A percentile compares a stretch with the other conserved stretches of the same genome.
Conservation (phyloP, 2,797 vertebrate genomes). For the Hirundo rustica region DNA sequence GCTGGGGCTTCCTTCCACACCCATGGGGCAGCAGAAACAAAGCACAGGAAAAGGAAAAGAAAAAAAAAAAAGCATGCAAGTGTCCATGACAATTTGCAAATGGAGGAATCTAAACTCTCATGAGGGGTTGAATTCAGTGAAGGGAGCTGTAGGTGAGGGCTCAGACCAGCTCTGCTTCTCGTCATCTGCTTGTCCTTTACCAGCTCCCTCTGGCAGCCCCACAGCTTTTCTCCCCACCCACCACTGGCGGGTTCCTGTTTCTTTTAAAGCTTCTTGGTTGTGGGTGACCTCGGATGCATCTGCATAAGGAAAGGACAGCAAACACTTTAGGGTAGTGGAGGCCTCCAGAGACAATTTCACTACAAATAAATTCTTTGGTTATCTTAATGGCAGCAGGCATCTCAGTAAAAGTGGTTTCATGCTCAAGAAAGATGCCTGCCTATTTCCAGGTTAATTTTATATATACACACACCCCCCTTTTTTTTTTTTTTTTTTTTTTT, state of each 20-base stretch:
- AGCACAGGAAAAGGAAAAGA: neutral
- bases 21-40: fast-evolving
- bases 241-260: neutral
- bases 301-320: neutral
- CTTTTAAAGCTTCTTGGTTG: neutral
- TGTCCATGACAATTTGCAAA: neutral
- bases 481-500: neutral
- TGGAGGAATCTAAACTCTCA: neutral
- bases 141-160: fast-evolving
- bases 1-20: neutral
- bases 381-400: neutral
- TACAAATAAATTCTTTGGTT: neutral
- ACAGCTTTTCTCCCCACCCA: neutral
- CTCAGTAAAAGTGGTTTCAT: neutral
- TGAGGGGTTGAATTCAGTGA: neutral
- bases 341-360: neutral
- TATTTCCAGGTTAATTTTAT: neutral
- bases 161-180: neutral
- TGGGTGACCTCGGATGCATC: neutral
- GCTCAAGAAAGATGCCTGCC: neutral
- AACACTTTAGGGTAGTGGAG: neutral
- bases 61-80: neutral
- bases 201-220: neutral
- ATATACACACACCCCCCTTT: too few species aligned
- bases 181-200: fast-evolving